Base-by-base conservation (phyloP, 2,113 vertebrate species). In the Arothron firmamentum region DNA sequence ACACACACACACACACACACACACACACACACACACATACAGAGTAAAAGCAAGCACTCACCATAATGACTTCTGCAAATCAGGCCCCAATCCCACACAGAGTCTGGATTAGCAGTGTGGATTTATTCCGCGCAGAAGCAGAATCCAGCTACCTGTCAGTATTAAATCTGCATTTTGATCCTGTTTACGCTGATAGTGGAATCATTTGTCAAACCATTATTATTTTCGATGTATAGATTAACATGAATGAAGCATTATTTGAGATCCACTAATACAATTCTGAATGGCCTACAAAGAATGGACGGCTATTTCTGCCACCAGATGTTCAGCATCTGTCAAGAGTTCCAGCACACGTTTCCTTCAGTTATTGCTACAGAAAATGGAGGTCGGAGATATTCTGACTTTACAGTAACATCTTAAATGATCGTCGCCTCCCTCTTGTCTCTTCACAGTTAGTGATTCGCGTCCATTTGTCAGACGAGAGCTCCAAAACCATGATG, bases 401-500 rank as follows among this genome's bases (percentile, higher is more conserved):
- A 48, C 15, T 23, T 19, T 0, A 8, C 10, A 25, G 2, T 41
- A 57, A 52, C 7, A 7, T 18, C 25, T 17, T 58, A 13, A 45
- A 21, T n/a, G 15, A 2, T 55, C 19, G 4, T 54, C 7, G 1
- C 53, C 14, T 66, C 45, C 65, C 2, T 69, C 6, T 61, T 1
- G 17, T 55, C 12, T 49, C 19, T 6, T 19, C 25, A 52, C 50
- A 99, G 97, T 75, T 99, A 89, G 97, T 98, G 75, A 97, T 98
- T 70, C 91, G 97, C 61, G 95, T 98, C 52, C 97, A 99, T 77
- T 90, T 99, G 91, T 96, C 97, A 52, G 97, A 99, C 34, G 96
- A 98, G 84, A 99, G 97, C 85, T 98, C 96, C 47, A 99, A 99
- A 90, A 99, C 97, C 16, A 96, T 99, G 96, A 99, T 99, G 97